Conservation (phyloP, 2,113 vertebrate genomes). For the Trichechus manatus region DNA sequence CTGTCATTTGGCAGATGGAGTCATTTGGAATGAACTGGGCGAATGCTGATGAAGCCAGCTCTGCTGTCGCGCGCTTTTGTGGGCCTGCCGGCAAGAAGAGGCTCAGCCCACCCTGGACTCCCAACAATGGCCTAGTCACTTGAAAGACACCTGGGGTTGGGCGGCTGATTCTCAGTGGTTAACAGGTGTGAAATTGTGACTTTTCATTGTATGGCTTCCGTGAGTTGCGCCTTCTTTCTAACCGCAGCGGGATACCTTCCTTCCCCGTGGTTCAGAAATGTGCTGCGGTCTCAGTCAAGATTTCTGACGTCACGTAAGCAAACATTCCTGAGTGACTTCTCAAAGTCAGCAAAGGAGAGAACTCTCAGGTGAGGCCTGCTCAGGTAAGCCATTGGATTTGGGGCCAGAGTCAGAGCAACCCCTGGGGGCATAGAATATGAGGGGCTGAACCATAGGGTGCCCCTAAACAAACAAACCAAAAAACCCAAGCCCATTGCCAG, state of each 20-base stretch:
- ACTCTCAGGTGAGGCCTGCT: background rate
- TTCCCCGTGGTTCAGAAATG: background rate
- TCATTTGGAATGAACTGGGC: background rate
- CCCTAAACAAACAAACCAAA: background rate
- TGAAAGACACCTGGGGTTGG: conserved; percentile 62
- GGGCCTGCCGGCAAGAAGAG: background rate
- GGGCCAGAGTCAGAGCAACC: no score
- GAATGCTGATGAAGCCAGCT: background rate
- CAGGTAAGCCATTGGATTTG: background rate
- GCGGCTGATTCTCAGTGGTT: fast-evolving
- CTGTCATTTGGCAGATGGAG: background rate
- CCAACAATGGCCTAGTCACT: background rate
- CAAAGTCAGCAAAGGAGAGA: conserved; percentile 25
- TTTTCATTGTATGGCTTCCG: fast-evolving
- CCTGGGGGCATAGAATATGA: background rate
- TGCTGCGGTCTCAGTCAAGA: background rate
- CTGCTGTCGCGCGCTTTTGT: background rate
- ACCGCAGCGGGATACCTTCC: background rate
- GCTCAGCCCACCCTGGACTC: background rate
- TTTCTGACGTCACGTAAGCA: background rate
- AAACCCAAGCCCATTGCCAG: background rate
- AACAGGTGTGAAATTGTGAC: background rate
- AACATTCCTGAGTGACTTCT: background rate
- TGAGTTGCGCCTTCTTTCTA: background rate
- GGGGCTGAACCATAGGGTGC: background rate